These are phyloP conservation scores for Laticauda colubrina DNA, from an alignment of 2,113 vertebrate genomes.

Conservation along the genomic window DNA sequence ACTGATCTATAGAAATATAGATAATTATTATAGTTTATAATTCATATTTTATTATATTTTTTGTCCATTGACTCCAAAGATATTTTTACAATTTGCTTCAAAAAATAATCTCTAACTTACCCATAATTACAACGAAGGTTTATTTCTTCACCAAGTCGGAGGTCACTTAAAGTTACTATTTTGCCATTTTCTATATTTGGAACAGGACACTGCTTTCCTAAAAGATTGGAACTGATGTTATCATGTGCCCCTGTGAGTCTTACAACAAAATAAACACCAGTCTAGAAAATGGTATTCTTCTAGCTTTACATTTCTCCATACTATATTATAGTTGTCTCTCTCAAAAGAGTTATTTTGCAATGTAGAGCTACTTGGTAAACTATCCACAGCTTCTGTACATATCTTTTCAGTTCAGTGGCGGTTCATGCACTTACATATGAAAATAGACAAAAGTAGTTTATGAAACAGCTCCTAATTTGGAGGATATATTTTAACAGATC, in stretches of 20 bases:
- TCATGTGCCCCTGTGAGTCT: background rate
- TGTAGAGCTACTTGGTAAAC: background rate
- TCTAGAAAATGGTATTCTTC: background rate
- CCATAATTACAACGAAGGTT: background rate
- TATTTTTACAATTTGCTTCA: background rate
- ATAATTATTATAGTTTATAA: background rate
- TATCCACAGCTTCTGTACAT: background rate
- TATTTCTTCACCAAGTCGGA: background rate
- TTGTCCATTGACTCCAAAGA: background rate
- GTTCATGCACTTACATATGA: background rate
- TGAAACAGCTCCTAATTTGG: background rate
- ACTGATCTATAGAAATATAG: background rate
- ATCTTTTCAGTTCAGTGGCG: background rate
- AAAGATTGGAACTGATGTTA: background rate
- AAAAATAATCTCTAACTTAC: background rate
- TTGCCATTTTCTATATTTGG: background rate
- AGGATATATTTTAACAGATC: background rate
- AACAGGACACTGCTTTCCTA: background rate
- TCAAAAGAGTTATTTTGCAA: background rate
- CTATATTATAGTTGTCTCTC: background rate
- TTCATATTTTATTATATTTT: background rate
- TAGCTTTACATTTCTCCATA: background rate
- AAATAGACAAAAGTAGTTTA: background rate
- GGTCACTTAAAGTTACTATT: accelerated
- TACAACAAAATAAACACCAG: background rate